phyloP scores from a whole-genome alignment of 2,113 vertebrate genomes.

The Synodontis membranacea region DNA sequence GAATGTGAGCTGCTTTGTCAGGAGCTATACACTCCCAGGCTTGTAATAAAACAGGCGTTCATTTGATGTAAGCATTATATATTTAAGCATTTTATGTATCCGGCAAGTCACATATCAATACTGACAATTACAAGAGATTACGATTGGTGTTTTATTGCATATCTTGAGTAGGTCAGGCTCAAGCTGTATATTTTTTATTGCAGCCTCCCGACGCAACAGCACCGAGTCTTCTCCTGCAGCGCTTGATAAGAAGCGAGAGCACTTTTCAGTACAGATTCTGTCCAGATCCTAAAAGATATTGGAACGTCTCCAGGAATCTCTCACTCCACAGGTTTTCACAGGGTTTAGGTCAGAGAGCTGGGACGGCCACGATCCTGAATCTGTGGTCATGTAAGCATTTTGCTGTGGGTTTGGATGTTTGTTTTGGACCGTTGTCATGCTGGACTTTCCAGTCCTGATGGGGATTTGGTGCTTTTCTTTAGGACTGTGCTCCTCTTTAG shows the following conservation, averaged over 20 bases:
- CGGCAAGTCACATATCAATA: background rate
- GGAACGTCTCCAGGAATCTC: background rate
- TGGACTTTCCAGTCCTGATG: background rate
- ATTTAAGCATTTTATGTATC: background rate
- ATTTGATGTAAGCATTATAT: background rate
- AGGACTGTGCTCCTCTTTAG: background rate
- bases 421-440: background rate
- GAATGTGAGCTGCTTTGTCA: background rate
- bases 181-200: background rate
- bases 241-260: background rate
- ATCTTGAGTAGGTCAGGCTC: background rate
- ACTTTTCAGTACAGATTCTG: background rate
- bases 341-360: background rate
- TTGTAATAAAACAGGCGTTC: background rate
- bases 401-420: too few relatives aligned
- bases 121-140: too few relatives aligned
- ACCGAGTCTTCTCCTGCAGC: background rate
- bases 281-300: background rate
- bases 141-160: background rate
- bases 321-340: background rate
- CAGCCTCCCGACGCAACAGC: background rate
- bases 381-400: background rate
- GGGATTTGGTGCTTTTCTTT: background rate
- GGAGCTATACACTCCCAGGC: background rate
- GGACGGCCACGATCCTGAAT: background rate